phyloP scores from a whole-genome alignment of 2,113 vertebrate genomes.

The Pelecanoides urinatrix region DNA sequence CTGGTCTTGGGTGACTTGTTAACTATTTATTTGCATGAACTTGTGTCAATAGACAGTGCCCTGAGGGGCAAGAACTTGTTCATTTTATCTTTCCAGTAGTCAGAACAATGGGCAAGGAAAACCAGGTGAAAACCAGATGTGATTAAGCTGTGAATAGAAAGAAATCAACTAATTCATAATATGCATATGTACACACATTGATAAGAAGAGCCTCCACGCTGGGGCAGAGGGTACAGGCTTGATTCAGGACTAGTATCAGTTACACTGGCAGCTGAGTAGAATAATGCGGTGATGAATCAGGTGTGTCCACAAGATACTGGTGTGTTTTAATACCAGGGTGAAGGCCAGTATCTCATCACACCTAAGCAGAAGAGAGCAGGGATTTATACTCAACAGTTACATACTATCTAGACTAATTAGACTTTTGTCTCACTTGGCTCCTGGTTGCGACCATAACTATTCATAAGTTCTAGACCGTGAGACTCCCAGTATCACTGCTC shows the following conservation, averaged over 20 bases:
- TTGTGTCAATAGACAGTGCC: constrained; percentile 38
- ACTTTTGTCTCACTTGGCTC: constrained; percentile 27
- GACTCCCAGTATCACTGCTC: background rate
- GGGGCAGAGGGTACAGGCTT: background rate
- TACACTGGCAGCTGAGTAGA: background rate
- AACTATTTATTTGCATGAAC: constrained; percentile 45
- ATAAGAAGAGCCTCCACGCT: background rate
- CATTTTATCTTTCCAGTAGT: constrained; percentile 45
- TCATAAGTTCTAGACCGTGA: background rate
- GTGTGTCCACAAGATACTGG: background rate
- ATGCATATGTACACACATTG: background rate
- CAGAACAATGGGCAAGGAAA: constrained; percentile 33
- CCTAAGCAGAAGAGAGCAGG: background rate
- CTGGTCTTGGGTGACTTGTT: constrained; percentile 19
- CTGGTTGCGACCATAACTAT: background rate
- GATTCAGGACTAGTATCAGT: rapidly evolving
- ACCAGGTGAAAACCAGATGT: constrained; percentile 41
- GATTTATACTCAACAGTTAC: constrained; percentile 12
- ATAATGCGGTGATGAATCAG: background rate
- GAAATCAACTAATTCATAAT: background rate
- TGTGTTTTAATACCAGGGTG: background rate
- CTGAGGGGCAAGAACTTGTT: constrained; percentile 30
- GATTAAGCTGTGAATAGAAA: background rate
- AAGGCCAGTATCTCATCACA: constrained; percentile 25
- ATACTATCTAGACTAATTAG: constrained; percentile 10